Evolutionary conservation across 2,113 vertebrate genomes (phyloP).

Genomic region (Clarias batrachus): DNA sequence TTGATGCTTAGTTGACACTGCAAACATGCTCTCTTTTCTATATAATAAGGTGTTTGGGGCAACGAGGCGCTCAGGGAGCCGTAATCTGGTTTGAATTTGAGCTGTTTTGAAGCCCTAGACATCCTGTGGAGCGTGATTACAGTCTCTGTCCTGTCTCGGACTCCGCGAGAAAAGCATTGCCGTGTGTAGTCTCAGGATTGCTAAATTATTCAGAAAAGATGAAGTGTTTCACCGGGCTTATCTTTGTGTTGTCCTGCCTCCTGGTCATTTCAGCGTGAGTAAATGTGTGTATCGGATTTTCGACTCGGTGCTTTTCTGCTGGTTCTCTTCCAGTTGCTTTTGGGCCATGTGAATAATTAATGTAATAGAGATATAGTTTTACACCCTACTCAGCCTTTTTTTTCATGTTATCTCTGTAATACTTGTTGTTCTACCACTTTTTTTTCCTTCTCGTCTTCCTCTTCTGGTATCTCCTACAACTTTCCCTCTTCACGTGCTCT

Average conservation of each 20-base stretch:
- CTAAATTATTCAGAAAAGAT: conserved; percentile 41
- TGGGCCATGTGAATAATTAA: conserved; percentile 22
- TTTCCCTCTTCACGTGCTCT: conserved; percentile 61
- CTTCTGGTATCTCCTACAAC: conserved; percentile 62
- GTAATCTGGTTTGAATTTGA: conserved; percentile 39
- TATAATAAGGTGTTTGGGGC: conserved; percentile 6
- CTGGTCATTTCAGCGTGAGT: conserved; percentile 18
- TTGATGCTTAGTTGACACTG: neutral
- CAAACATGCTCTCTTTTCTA: neutral
- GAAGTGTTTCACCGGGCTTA: conserved; percentile 19
- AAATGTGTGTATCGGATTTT: conserved; percentile 2
- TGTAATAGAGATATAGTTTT: neutral
- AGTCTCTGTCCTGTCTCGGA: conserved; percentile 39
- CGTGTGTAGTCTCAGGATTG: neutral
- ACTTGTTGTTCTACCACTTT: neutral
- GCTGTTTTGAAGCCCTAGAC: conserved; percentile 40
- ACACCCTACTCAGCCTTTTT: conserved; percentile 58
- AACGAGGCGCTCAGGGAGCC: conserved; percentile 3
- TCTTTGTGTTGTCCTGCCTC: neutral
- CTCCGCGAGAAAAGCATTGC: neutral
- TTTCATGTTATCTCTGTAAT: conserved; percentile 47
- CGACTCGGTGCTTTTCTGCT: neutral
- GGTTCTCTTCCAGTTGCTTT: conserved; percentile 10
- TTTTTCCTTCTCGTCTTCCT: conserved; percentile 19
- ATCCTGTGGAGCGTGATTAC: conserved; percentile 37